These are phyloP conservation scores for Montipora sp. DNA, from an alignment of 64 coral and sea anemone species.

Conservation along the genomic window DNA sequence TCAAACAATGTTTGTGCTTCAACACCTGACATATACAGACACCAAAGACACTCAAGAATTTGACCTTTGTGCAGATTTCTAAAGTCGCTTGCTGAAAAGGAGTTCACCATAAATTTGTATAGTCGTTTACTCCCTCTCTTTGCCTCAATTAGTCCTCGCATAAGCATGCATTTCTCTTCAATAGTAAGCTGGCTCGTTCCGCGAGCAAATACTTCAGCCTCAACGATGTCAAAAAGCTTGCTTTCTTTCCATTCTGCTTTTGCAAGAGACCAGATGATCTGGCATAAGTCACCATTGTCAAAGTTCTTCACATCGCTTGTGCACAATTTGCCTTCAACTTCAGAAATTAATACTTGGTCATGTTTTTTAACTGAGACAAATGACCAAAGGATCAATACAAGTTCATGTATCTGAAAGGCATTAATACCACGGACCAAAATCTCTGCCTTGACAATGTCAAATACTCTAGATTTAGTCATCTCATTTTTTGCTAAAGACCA, in stretches of 20 bases:
- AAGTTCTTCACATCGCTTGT: neutral
- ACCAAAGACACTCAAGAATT: constrained; percentile 24
- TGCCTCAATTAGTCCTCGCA: neutral
- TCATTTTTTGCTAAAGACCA: constrained; percentile 8
- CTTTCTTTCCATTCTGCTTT: neutral
- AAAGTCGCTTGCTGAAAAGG: neutral
- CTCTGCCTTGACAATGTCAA: constrained; percentile 14
- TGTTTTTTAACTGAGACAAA: constrained; percentile 21
- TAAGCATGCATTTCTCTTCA: neutral
- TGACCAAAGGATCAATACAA: neutral
- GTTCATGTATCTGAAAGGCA: neutral
- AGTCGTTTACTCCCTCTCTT: constrained; percentile 4
- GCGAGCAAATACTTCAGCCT: neutral
- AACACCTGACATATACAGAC: neutral
- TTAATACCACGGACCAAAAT: neutral
- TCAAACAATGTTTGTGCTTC: neutral
- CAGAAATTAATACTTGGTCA: neutral
- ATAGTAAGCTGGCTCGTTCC: neutral
- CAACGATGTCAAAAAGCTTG: neutral
- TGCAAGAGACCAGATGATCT: constrained; percentile 21
- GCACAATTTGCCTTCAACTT: constrained; percentile 11
- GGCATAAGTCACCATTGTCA: constrained; percentile 15
- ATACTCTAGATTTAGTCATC: neutral
- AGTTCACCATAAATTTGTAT: neutral
- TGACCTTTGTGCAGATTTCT: neutral